These are phyloP conservation scores for Crepidodera aurea DNA, from an alignment of 2,888 invertebrate genomes.

Conservation along the genomic window DNA sequence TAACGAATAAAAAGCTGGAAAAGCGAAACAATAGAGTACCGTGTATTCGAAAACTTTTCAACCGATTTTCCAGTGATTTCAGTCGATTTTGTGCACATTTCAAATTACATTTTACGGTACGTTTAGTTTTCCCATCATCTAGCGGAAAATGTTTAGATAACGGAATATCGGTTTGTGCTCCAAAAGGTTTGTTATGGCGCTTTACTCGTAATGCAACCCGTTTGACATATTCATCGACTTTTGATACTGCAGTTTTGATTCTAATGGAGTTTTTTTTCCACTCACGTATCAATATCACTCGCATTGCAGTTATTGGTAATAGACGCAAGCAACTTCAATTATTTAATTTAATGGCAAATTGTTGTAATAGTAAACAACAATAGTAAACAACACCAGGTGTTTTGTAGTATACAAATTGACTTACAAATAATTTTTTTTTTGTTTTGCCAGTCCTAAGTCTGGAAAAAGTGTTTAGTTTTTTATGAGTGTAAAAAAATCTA, in stretches of 20 bases:
- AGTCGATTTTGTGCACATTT: conserved; percentile 41
- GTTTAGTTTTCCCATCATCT: conserved; percentile 36
- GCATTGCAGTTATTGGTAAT: too few species aligned
- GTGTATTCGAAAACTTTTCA: conserved; percentile 34
- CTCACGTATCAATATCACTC: too few species aligned
- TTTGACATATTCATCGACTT: conserved; percentile 33
- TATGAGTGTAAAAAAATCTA: too few species aligned
- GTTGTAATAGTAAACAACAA: too few species aligned
- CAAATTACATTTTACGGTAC: conserved; percentile 43
- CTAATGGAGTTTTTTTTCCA: neutral
- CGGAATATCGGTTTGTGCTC: conserved; percentile 16
- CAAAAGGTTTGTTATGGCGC: conserved; percentile 21
- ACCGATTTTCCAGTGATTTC: conserved; percentile 36
- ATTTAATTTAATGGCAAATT: too few species aligned
- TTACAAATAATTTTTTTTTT: too few species aligned
- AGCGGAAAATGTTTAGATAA: conserved; percentile 28
- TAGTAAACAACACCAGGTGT: too few species aligned
- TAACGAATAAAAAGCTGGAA: conserved; percentile 22
- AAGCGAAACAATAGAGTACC: conserved; percentile 30
- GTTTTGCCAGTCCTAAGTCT: too few species aligned
- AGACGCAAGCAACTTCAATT: too few species aligned
- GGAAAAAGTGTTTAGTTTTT: too few species aligned
- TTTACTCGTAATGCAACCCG: conserved; percentile 17
- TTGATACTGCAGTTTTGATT: conserved; percentile 7
- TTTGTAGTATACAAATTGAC: too few species aligned